phyloP scores from a whole-genome alignment of 2,888 invertebrate genomes.

The Hipparchia semele region DNA sequence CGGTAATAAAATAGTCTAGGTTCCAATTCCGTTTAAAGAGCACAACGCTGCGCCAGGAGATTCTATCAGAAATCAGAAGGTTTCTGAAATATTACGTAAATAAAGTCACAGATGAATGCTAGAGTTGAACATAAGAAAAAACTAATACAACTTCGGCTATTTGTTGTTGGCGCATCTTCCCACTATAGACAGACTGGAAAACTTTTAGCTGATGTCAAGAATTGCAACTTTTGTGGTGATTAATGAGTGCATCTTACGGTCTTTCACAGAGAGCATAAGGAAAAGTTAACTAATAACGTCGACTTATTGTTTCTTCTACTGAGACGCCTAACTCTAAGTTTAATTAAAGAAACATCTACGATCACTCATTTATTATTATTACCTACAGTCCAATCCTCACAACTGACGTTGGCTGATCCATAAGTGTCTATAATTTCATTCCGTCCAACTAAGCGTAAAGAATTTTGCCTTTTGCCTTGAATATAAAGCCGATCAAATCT shows the following conservation, averaged over 20 bases:
- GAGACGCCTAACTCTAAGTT: slow-evolving; percentile 5
- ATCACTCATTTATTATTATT: neutral
- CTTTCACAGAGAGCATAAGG: slow-evolving; percentile 16
- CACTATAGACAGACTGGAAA: slow-evolving; percentile 22
- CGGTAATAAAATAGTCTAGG: too few relatives aligned
- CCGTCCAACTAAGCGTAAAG: neutral
- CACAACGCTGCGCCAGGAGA: neutral
- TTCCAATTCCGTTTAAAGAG: too few relatives aligned
- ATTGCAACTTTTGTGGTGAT: slow-evolving; percentile 24
- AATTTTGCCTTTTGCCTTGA: neutral
- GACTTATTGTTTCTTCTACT: slow-evolving; percentile 9
- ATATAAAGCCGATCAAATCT: neutral
- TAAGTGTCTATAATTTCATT: neutral
- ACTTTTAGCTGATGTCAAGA: slow-evolving; percentile 27
- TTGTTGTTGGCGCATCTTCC: slow-evolving; percentile 21
- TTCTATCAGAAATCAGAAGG: neutral
- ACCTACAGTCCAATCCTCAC: neutral
- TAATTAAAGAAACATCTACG: slow-evolving; percentile 2
- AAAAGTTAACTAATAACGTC: slow-evolving; percentile 16
- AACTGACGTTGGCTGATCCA: neutral
- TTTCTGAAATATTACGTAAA: slow-evolving; percentile 1
- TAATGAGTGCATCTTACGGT: slow-evolving; percentile 21
- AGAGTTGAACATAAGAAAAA: slow-evolving; percentile 9
- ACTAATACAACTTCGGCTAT: slow-evolving; percentile 13
- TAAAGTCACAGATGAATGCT: neutral